Conservation (phyloP, 2,797 vertebrate species). For the Brachymystax lenok region DNA sequence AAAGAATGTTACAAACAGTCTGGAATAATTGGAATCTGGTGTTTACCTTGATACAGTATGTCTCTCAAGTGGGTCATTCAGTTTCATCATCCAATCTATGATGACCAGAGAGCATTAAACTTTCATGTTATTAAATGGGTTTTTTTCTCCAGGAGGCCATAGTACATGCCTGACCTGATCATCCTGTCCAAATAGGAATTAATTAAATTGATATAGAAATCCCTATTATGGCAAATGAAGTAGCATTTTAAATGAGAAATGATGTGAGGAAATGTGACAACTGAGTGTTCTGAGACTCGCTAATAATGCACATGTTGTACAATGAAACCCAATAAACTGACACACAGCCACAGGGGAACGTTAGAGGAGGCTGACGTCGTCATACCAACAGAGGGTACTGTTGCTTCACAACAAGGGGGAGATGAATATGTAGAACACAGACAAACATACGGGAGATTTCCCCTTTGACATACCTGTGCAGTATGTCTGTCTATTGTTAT, state of each 20-base stretch:
- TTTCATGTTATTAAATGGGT: not conserved
- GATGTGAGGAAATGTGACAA: not conserved
- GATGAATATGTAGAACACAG: conserved; percentile 39
- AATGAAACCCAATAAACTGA: not conserved
- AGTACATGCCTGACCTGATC: not conserved
- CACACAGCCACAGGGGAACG: not conserved
- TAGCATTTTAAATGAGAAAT: not conserved
- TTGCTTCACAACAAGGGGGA: conserved; percentile 64
- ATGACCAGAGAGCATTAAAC: not conserved
- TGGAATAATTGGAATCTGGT: conserved; percentile 48
- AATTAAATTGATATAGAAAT: not conserved
- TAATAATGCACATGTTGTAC: conserved; percentile 4
- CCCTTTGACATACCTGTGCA: conserved; percentile 1
- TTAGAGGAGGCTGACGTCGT: not conserved
- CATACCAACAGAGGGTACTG: conserved; percentile 75
- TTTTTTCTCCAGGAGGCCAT: not conserved
- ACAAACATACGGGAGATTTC: conserved; percentile 22
- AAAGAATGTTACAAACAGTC: conserved; percentile 44
- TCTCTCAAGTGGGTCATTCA: not conserved
- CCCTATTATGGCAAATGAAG: not conserved
- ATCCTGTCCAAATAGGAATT: not conserved
- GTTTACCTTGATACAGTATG: not conserved
- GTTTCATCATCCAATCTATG: not conserved
- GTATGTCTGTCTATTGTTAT: not conserved
- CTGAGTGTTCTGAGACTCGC: not conserved